Percentiles rank a stretch among this genome's conserved stretches.
These are phyloP conservation scores for Rhyacophila brunnea DNA, from an alignment of 1,140 invertebrate species.

Conservation along the genomic window DNA sequence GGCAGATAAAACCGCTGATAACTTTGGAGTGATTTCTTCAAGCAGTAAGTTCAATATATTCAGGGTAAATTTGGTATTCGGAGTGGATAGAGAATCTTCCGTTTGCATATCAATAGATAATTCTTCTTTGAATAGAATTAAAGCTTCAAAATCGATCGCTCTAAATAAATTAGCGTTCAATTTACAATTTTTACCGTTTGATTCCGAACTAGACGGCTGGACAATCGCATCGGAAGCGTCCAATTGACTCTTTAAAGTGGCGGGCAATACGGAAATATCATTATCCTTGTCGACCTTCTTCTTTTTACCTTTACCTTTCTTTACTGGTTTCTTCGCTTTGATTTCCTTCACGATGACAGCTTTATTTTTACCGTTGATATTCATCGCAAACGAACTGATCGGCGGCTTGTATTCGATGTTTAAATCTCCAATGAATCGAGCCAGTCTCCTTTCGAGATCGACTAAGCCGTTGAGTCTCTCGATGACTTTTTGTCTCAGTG, in stretches of 20 bases:
- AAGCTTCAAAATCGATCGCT: conserved; percentile 22
- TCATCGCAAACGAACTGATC: conserved; percentile 52
- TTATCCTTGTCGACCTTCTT: conserved; percentile 40
- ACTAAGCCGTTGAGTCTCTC: conserved; percentile 60
- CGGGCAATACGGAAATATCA: conserved; percentile 38
- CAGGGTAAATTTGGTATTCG: conserved; percentile 11
- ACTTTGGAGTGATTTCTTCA: conserved; percentile 28
- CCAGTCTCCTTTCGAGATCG: conserved; percentile 57
- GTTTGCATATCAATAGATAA: conserved; percentile 16
- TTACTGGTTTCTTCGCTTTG: conserved; percentile 34
- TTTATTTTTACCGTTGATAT: conserved; percentile 39
- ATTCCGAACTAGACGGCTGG: neutral
- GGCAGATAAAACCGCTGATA: conserved; percentile 15
- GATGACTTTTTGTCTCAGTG: conserved; percentile 55
- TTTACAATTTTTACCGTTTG: conserved; percentile 30
- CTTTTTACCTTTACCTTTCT: conserved; percentile 44
- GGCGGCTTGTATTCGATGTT: conserved; percentile 62
- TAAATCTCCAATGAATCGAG: conserved; percentile 43
- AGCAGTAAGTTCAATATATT: conserved; percentile 20
- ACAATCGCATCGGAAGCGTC: conserved; percentile 19
- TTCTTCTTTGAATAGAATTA: conserved; percentile 20
- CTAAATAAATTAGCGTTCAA: conserved; percentile 25
- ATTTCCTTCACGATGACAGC: conserved; percentile 37
- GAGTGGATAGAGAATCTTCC: conserved; percentile 5
- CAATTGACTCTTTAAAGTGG: conserved; percentile 43